Evolutionary conservation across 2,113 vertebrate species (phyloP), one percentile per base, ranked within the genome.

Genomic region (Tamias sibiricus): DNA sequence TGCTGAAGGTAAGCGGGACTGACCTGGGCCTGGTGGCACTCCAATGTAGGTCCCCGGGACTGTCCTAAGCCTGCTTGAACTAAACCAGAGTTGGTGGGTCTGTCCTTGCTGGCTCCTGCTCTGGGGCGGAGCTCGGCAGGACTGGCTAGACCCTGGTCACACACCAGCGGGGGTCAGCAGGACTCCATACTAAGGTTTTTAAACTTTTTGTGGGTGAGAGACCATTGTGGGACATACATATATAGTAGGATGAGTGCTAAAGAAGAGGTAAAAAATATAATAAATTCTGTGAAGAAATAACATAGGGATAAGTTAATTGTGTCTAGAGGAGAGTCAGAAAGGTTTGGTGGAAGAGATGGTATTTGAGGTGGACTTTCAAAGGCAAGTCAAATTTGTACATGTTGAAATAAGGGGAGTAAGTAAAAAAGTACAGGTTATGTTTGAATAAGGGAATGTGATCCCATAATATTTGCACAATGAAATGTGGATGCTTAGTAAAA

Each of bases 361-460:
- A 74, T 62, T 52, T 68, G 35, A 75, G n/a, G 13, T 91, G 66
- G 49, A 88, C 44, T 72, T 91, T 87, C 8, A 91, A 95, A 32
- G 40, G 32, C 26, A 49, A 11, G 3, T 91, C 52, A 19, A 5
- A 88, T 72, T 59, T 84, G 2, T 72, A 22, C 66, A 44, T 88
- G 26, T 40, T 26, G 28, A 84, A 16, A 91, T 84, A 88, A 85
- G 20, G 10, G 71, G 30, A 93, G 5, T 64, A 44, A 64, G 0
- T 74, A 44, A 40, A 66, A 76, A 82, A 69, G 19, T 68, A n/a
- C 20, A 35, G 37, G 26, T 22, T 68, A 40, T 47, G 13, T 37
- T 92, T 66, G 19, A 91, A 32, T 52, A 72, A 91, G 77, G 20
- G 42, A 74, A 89, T 89, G 19, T 28, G 1, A 40, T 88, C 35